Evolutionary conservation across 2,888 invertebrate genomes (phyloP), one percentile per base, ranked within the genome.

Genomic region (Dryococelus australis): DNA sequence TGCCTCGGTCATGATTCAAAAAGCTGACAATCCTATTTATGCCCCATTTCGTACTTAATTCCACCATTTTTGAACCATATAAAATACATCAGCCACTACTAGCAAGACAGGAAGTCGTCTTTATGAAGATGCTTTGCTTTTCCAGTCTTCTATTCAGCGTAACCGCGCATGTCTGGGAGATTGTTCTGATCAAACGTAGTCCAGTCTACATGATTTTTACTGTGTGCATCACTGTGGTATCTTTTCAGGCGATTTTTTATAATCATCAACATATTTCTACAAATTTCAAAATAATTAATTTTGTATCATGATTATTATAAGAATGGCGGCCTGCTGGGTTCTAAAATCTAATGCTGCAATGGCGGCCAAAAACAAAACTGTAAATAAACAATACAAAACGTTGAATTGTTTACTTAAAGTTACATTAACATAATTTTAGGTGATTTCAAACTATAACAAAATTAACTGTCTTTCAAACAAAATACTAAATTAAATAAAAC

Each of bases 1-100:
- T 95, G 95, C 95, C 95, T 97, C 97, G 96, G 96, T 97, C 97
- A 97, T 97, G 96, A 94, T 97, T 96, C 94, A 96, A 95, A 94
- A 95, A 95, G 95, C 95, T 95, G 95, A 96, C 96, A 95, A 95
- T 95, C 95, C 95, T 96, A 97, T 95, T 96, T 95, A 94, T 95
- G 95, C 95, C 95, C 95, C 95, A 95, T 96, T 95, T 95, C 95
- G 95, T 95, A 94, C 95, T 95, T 94, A 94, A 95, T 95, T 95
- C 95, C 96, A 96, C 95, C 96, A 96, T 96, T 96, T 96, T 96
- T 95, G 95, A 94, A 94, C 95, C 95, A 95, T 95, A 91, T 89
- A 89, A 89, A 90, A 90, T 89, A 89, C 90, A 89, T 90, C 89
- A 89, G 89, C 89, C 89, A 88, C 87, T 85, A 89, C 87, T 87